Conservation (phyloP, 2,113 vertebrate genomes). For the Scatophagus argus region DNA sequence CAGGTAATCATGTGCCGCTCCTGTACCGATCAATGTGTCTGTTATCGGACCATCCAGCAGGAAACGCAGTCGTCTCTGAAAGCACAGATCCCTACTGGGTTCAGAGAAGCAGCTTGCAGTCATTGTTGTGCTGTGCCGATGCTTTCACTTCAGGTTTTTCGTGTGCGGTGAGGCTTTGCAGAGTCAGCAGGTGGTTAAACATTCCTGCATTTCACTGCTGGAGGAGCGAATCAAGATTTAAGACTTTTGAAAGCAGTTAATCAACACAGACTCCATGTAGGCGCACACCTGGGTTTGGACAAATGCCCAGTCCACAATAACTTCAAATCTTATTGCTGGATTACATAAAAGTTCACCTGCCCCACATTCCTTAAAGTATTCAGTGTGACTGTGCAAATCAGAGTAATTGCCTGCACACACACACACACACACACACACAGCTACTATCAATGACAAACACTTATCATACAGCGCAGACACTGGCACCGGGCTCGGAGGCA, state of each 20-base stretch:
- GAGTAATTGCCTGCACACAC: conserved; percentile 68
- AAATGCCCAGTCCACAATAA: conserved; percentile 51
- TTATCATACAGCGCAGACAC: conserved; percentile 44
- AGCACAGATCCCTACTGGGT: neutral
- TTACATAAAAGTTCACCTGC: conserved; percentile 74
- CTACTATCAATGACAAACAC: conserved; percentile 64
- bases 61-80: neutral
- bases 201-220: conserved; percentile 53
- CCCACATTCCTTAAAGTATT: conserved; percentile 70
- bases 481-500: conserved; percentile 53
- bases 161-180: conserved; percentile 51
- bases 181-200: conserved; percentile 60
- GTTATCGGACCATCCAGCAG: neutral
- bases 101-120: neutral
- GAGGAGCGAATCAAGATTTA: conserved; percentile 50
- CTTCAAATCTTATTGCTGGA: conserved; percentile 48
- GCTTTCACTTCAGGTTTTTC: conserved; percentile 10
- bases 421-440: conserved; percentile 41
- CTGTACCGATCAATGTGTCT: neutral
- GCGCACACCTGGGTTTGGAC: conserved; percentile 65
- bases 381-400: conserved; percentile 71
- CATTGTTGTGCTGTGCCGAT: neutral
- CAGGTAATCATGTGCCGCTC: neutral
- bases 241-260: conserved; percentile 57
- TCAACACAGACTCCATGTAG: conserved; percentile 65